Base-by-base conservation (phyloP, 2,797 vertebrate species). In the Zenarchopterus dispar region DNA sequence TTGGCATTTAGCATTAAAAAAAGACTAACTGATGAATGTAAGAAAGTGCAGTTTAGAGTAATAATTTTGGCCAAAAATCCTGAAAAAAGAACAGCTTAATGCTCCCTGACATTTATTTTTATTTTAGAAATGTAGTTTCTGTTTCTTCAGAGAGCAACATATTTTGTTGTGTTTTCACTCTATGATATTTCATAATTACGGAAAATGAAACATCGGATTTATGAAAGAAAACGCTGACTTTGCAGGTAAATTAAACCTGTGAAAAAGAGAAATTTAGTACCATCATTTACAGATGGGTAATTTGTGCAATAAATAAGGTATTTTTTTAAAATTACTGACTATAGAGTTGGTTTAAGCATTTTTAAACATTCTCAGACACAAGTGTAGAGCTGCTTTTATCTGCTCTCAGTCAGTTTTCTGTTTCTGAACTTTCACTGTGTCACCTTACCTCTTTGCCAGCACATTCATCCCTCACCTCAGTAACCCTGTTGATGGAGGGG, bases 391-490 rank as follows among this genome's bases (percentile, higher is more conserved):
- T 42, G 53, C 45, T 77, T 62, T 67, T 22, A 77, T 39, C 55
- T 33, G 22, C 42, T 36, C 45, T 54, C 70, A 46, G 69, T 83
- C 54, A 49, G 49, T 36, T 68, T 72, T 67, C 36, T 72, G 49
- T 36, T 52, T 62, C 43, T 58, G 26, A 39, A 59, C 24, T 64
- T 56, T 65, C 47, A 16, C 64, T 36, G 22, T 36, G 48, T 79
- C 71, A 75, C 54, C 66, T 81, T 42, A 53, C 67, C 58, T 62
- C 50, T 70, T 51, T 62, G 47, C 65, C 61, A 66, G 57, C n/a
- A 33, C 78, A 60, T 82, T 84, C 67, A 76, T 78, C 46, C 73
- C 61, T 75, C 60, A 53, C 44, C 39, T 64, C 50, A 47, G 66
- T 81, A 65, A 72, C 70, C 47, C 62, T 80, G 67, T 64, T 62